Evolutionary conservation across 1,140 invertebrate species (phyloP).

Genomic region (Drosophila truncata): DNA sequence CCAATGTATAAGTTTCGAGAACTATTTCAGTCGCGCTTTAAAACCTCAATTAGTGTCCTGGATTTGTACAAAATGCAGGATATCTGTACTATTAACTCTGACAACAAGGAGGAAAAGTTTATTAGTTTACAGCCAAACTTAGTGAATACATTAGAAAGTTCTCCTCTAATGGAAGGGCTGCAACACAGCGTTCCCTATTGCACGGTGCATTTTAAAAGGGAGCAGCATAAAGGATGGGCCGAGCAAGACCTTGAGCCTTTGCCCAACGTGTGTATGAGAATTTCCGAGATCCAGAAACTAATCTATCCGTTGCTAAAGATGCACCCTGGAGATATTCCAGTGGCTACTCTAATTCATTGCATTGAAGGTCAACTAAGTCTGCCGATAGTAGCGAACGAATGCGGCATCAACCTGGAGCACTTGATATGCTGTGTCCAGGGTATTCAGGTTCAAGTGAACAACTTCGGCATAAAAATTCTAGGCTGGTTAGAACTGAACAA

Average conservation of each 20-base stretch:
- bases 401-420: constrained; percentile 94
- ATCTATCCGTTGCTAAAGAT: constrained; percentile 76
- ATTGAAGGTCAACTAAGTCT: constrained; percentile 90
- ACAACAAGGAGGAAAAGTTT: constrained; percentile 89
- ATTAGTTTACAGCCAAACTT: constrained; percentile 88
- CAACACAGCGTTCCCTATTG: constrained; percentile 89
- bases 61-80: constrained; percentile 93
- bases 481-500: constrained; percentile 79
- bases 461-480: constrained; percentile 86
- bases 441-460: constrained; percentile 87
- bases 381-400: constrained; percentile 86
- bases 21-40: constrained; percentile 93
- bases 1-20: constrained; percentile 95
- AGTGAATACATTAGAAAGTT: constrained; percentile 78
- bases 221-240: constrained; percentile 89
- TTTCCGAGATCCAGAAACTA: constrained; percentile 78
- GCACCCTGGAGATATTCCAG: constrained; percentile 80
- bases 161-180: constrained; percentile 80
- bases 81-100: constrained; percentile 90
- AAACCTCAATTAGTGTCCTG: constrained; percentile 91
- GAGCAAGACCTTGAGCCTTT: constrained; percentile 90
- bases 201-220: constrained; percentile 86
- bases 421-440: constrained; percentile 93
- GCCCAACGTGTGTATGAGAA: constrained; percentile 88
- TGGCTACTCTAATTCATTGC: constrained; percentile 90